These are phyloP conservation scores for Nephrotoma guestfalica DNA, from an alignment of 2,888 invertebrate species.

Conservation along the genomic window DNA sequence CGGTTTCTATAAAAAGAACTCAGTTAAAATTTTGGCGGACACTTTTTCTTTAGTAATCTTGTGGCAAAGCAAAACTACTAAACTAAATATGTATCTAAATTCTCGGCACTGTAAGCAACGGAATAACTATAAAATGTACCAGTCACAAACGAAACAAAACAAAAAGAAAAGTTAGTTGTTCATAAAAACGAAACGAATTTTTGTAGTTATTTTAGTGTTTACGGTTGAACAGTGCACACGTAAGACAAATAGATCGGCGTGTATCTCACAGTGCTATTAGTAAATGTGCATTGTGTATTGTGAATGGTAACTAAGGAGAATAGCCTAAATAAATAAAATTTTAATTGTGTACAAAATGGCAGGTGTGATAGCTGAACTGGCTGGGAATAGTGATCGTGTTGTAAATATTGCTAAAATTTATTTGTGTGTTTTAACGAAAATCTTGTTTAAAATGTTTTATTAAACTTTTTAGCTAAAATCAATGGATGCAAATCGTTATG, in stretches of 20 bases:
- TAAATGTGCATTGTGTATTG: background rate
- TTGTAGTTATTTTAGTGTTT: background rate
- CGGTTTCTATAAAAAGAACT: no score
- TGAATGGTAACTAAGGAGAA: background rate
- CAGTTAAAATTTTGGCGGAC: no score
- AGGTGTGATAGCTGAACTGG: background rate
- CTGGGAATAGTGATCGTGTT: slow-evolving; percentile 1
- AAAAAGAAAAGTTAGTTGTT: background rate
- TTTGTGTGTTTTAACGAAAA: slow-evolving; percentile 40
- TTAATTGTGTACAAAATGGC: background rate
- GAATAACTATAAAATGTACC: background rate
- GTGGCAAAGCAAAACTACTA: no score
- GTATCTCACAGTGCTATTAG: background rate
- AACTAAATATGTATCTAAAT: background rate
- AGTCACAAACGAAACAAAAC: background rate
- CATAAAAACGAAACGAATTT: background rate
- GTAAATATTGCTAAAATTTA: slow-evolving; percentile 1
- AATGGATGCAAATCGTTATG: slow-evolving; percentile 75
- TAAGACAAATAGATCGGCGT: background rate
- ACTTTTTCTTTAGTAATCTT: no score
- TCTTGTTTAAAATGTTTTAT: slow-evolving; percentile 20
- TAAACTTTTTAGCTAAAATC: slow-evolving; percentile 44
- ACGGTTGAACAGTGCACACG: background rate
- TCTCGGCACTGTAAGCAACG: background rate
- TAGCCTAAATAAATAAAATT: background rate